Percentiles rank a stretch among this genome's conserved stretches.
Conservation (phyloP, 2,797 vertebrate species). For the Anabas testudineus region DNA sequence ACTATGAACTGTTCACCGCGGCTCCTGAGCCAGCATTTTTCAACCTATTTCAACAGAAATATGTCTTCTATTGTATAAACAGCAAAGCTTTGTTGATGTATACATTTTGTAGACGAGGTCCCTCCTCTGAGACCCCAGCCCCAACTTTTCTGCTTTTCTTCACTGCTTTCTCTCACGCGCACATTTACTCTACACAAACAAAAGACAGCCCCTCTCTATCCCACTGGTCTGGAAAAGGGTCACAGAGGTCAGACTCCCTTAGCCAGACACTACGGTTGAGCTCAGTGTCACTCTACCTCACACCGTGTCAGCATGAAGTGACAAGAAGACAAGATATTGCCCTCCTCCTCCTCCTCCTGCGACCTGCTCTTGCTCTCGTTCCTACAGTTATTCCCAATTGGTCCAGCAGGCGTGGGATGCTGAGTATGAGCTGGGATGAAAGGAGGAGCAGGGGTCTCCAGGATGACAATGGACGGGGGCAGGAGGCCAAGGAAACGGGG, state of each 20-base stretch:
- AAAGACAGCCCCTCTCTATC: constrained; percentile 57
- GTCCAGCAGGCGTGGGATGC: constrained; percentile 66
- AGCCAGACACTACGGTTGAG: constrained; percentile 70
- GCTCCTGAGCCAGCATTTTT: constrained; percentile 69
- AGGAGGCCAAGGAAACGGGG: constrained; percentile 68
- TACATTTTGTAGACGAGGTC: constrained; percentile 63
- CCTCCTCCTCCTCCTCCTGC: constrained; percentile 22
- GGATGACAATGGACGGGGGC: constrained; percentile 70
- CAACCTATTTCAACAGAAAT: constrained; percentile 68
- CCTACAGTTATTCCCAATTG: constrained; percentile 67
- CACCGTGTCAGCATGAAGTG: constrained; percentile 81
- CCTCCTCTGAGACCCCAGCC: constrained; percentile 55
- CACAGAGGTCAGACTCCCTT: constrained; percentile 68
- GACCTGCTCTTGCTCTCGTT: constrained; percentile 45
- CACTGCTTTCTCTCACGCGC: constrained; percentile 38
- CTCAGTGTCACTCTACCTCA: constrained; percentile 80
- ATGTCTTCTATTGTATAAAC: constrained; percentile 63
- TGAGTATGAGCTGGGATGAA: constrained; percentile 66
- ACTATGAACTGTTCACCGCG: constrained; percentile 51
- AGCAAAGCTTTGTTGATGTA: constrained; percentile 69
- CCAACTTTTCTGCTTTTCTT: constrained; percentile 23
- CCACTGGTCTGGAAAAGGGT: constrained; percentile 61
- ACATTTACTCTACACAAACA: constrained; percentile 68
- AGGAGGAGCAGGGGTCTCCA: constrained; percentile 56
- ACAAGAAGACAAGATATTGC: constrained; percentile 69